Percentiles rank a stretch among this genome's conserved stretches.
Conservation (phyloP, 2,888 invertebrate genomes). For the Macrosiphum euphorbiae region DNA sequence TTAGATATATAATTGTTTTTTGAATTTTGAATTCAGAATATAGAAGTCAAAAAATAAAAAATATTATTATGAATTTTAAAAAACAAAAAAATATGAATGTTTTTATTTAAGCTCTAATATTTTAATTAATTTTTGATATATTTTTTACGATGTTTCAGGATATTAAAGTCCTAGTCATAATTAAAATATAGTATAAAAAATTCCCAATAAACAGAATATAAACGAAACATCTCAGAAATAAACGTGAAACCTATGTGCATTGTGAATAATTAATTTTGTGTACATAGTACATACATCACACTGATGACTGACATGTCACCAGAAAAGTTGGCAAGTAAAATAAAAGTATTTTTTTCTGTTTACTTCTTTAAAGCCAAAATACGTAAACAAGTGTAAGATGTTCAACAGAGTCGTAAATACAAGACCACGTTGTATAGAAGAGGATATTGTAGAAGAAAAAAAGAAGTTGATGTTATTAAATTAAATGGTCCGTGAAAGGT, state of each 20-base stretch:
- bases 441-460: background rate
- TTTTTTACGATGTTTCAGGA: background rate
- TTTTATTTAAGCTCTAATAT: background rate
- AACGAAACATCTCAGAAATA: background rate
- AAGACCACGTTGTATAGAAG: slow-evolving; percentile 34
- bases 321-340: slow-evolving; percentile 25
- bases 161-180: background rate
- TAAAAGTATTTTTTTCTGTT: slow-evolving; percentile 40
- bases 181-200: background rate
- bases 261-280: background rate
- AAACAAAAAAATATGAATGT: background rate
- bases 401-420: slow-evolving; percentile 62
- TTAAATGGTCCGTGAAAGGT: slow-evolving; percentile 63
- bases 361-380: slow-evolving; percentile 4
- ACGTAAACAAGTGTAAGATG: slow-evolving; percentile 59
- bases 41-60: background rate
- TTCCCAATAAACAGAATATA: background rate
- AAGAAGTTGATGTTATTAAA: slow-evolving; percentile 61
- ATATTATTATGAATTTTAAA: background rate
- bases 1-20: background rate
- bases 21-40: background rate
- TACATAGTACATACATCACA: background rate
- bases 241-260: no score
- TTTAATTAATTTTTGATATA: background rate
- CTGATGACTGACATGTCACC: background rate